phyloP scores from a whole-genome alignment of 2,888 invertebrate species.

The Anthophora plumipes region DNA sequence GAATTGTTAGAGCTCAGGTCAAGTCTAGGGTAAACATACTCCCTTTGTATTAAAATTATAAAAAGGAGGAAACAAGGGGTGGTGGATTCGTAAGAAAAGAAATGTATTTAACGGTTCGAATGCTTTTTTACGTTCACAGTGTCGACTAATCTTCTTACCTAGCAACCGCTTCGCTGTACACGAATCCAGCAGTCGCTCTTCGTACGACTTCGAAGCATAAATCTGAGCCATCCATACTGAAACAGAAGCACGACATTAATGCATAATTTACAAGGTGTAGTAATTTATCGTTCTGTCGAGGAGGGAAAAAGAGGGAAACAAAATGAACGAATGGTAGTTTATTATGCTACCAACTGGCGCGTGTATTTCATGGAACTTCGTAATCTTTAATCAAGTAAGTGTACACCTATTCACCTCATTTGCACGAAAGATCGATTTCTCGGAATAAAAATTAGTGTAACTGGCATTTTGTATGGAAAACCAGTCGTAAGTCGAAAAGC shows the following conservation, averaged over 20 bases:
- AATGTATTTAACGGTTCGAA: conserved; percentile 6
- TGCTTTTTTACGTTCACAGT: conserved; percentile 20
- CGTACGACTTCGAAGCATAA: conserved; percentile 99
- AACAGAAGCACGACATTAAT: conserved; percentile 81
- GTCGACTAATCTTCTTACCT: conserved; percentile 89
- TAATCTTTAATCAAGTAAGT: not conserved
- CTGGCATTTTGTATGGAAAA: too few relatives aligned
- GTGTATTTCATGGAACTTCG: not conserved
- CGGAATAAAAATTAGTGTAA: too few relatives aligned
- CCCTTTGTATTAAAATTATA: not conserved
- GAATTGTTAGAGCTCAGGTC: not conserved
- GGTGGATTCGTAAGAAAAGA: not conserved
- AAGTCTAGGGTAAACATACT: conserved; percentile 3
- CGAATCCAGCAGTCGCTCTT: conserved; percentile 97
- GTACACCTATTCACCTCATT: too few relatives aligned
- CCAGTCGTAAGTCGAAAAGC: too few relatives aligned
- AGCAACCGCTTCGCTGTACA: conserved; percentile 99
- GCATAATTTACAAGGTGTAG: conserved; percentile 39
- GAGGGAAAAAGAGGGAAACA: not conserved
- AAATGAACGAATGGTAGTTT: not conserved
- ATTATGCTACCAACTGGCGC: not conserved
- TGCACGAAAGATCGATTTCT: too few relatives aligned
- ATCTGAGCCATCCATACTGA: conserved; percentile 99
- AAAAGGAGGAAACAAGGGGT: not conserved
- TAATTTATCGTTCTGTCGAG: conserved; percentile 12